These are phyloP conservation scores for Halichoeres trimaculatus DNA, from an alignment of 2,113 vertebrate genomes.

Conservation along the genomic window DNA sequence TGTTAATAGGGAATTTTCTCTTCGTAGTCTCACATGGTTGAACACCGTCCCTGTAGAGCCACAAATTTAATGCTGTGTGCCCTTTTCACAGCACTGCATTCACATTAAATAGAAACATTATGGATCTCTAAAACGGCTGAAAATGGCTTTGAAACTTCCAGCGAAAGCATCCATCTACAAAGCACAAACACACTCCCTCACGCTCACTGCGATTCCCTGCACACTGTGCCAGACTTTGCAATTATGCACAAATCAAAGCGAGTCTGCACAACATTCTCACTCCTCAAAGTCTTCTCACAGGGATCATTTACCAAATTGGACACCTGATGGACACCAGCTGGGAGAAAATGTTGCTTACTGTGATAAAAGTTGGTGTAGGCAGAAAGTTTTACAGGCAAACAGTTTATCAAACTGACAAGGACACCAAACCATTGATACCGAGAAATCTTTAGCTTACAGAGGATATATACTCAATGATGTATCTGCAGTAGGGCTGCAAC, in stretches of 20 bases:
- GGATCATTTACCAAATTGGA: slow-evolving; percentile 32
- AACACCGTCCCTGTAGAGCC: neutral
- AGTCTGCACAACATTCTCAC: slow-evolving; percentile 13
- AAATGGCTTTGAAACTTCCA: slow-evolving; percentile 21
- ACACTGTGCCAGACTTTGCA: slow-evolving; percentile 17
- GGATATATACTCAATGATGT: neutral
- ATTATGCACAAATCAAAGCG: slow-evolving; percentile 48
- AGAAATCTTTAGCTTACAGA: neutral
- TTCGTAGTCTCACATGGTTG: neutral
- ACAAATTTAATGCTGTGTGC: neutral
- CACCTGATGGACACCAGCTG: slow-evolving; percentile 35
- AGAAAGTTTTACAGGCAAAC: neutral
- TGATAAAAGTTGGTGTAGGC: neutral
- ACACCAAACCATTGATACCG: neutral
- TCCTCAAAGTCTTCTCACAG: slow-evolving; percentile 5
- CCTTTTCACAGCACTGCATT: slow-evolving; percentile 10
- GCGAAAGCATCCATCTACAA: slow-evolving; percentile 4
- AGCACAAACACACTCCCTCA: slow-evolving; percentile 3
- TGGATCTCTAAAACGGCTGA: slow-evolving; percentile 26
- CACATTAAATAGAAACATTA: slow-evolving; percentile 8
- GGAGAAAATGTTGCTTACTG: slow-evolving; percentile 30
- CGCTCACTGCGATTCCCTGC: neutral
- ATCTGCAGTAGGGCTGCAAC: neutral
- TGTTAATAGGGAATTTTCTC: neutral
- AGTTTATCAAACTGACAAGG: neutral